Base-by-base conservation (phyloP, 1,140 invertebrate genomes). In the Gonioctena quinquepunctata region DNA sequence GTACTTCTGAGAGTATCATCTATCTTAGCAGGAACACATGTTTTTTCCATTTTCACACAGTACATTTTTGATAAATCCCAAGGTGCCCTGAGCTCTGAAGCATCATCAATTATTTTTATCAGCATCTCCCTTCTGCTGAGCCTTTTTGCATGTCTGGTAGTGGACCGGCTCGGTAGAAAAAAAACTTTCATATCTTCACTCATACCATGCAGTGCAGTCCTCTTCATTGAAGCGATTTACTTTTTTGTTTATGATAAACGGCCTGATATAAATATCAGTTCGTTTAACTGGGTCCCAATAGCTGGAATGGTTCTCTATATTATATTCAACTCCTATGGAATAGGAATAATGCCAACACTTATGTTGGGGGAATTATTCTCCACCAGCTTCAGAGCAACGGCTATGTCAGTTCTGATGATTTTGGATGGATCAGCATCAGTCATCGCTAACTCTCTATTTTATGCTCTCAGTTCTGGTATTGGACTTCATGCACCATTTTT, bases 401-500 rank as follows among this genome's bases (percentile, higher is more conserved):
- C 70, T 0, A 33, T 77, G 3, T 72, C 69, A 60, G 18, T 79
- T 1, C 42, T 72, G 16, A 74, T 71, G 68, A 63, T 77, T 4
- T 27, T 56, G 3, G 76, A 73, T 67, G 72, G 62, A 13, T 11
- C 71, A 2, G 56, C 60, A 13, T 62, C 71, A 1, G 67, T 85
- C 64, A 48, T 83, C 19, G 82, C 84, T 0, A 84, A 85, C 0
- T 72, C 69, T 60, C 13, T 76, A 21, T 78, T 78, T 63, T 70
- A 77, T 52, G 77, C 84, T 1, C 71, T 86, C 0, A 76, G 81
- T 66, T 78, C 79, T 1, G 50, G 83, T 1, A 85, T 96, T 56
- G 91, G 93, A 0, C 83, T 88, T 33, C 86, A 89, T 71, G 91
- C 90, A 1, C 89, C 91, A 0, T 94, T 96, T 81, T 94, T 92